phyloP scores from a whole-genome alignment of 2,888 invertebrate genomes.

The Plagiodera versicolora region DNA sequence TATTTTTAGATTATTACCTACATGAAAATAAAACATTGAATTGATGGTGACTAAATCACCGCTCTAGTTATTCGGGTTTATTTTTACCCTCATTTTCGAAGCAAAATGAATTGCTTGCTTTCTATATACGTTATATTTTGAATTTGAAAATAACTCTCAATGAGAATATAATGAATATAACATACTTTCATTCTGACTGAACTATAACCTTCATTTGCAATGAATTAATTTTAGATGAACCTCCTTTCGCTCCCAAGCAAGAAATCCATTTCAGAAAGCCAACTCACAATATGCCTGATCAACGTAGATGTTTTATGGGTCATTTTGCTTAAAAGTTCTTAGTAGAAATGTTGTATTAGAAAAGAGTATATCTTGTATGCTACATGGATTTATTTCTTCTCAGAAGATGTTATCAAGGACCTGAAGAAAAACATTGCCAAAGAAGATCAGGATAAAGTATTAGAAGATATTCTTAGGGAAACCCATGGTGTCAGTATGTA shows the following conservation, averaged over 20 bases:
- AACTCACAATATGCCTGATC: constrained; percentile 59
- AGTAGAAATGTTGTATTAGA: constrained; percentile 16
- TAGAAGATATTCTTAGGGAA: constrained; percentile 64
- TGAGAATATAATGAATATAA: background rate
- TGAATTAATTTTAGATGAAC: background rate
- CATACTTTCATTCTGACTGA: too few species aligned
- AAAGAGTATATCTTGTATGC: constrained; percentile 10
- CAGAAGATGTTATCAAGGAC: constrained; percentile 47
- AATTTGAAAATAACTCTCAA: too few species aligned
- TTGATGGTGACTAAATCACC: background rate
- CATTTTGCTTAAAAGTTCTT: constrained; percentile 58
- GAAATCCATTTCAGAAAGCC: constrained; percentile 40
- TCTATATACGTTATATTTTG: too few species aligned
- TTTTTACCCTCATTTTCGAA: too few species aligned
- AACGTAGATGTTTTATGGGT: constrained; percentile 66
- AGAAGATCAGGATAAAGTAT: constrained; percentile 40
- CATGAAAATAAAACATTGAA: background rate
- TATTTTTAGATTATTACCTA: constrained; percentile 6
- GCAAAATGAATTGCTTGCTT: too few species aligned
- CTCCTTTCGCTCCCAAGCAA: background rate
- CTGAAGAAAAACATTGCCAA: constrained; percentile 45
- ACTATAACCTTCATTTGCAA: background rate
- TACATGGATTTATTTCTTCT: constrained; percentile 46
- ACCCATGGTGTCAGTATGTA: constrained; percentile 67
- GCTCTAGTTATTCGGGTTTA: background rate